phyloP scores from a whole-genome alignment of 1,140 invertebrate genomes.

The Agrypnia vestita region DNA sequence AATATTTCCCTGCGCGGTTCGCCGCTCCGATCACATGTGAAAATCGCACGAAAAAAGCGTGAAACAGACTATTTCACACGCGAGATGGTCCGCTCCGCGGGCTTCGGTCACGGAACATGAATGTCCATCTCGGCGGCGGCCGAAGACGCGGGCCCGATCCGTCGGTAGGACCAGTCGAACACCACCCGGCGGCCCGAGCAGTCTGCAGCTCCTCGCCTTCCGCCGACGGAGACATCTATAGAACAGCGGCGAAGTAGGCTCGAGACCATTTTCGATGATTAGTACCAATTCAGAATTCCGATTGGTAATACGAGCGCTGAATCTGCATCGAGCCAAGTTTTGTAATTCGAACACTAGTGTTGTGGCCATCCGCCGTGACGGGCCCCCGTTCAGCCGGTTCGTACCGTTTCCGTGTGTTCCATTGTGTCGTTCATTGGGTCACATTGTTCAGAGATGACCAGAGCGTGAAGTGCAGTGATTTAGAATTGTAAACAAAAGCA shows the following conservation, averaged over 20 bases:
- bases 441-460: slow-evolving; percentile 41
- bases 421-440: slow-evolving; percentile 38
- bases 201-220: slow-evolving; percentile 15
- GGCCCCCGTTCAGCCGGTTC: background rate
- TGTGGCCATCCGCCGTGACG: slow-evolving; percentile 38
- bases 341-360: slow-evolving; percentile 25
- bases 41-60: background rate
- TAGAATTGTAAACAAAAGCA: slow-evolving; percentile 29
- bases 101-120: slow-evolving; percentile 14
- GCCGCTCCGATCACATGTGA: slow-evolving; percentile 11
- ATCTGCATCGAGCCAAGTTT: background rate
- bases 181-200: slow-evolving; percentile 1
- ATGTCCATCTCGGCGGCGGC: background rate
- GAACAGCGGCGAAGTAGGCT: background rate
- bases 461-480: slow-evolving; percentile 41
- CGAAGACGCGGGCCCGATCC: slow-evolving; percentile 9
- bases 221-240: background rate
- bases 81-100: slow-evolving; percentile 19
- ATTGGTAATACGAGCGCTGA: background rate
- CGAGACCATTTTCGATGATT: background rate
- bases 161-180: slow-evolving; percentile 1
- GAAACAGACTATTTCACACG: slow-evolving; percentile 7
- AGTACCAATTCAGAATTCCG: background rate
- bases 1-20: background rate
- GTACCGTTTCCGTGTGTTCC: slow-evolving; percentile 34